A percentile compares a stretch with the other conserved stretches of the same genome.
Conservation (phyloP, 2,113 vertebrate species). For the Megaleporinus macrocephalus region DNA sequence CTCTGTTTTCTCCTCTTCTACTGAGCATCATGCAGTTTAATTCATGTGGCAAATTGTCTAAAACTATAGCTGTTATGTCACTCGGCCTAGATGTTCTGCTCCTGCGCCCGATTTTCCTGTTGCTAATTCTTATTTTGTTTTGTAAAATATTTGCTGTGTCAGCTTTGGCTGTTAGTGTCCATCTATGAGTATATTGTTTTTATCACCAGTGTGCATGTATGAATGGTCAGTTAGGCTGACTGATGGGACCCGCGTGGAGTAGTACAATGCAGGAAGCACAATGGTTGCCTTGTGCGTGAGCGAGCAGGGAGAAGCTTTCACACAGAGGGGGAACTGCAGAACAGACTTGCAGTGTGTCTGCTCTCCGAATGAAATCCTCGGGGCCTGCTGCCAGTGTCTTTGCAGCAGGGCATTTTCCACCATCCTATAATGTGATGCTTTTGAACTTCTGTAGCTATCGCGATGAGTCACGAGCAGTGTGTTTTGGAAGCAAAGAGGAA, state of each 20-base stretch:
- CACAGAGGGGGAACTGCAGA: conserved; percentile 50
- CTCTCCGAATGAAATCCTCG: conserved; percentile 53
- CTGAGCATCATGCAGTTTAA: background rate
- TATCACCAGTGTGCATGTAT: background rate
- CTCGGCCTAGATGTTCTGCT: background rate
- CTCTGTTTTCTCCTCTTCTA: background rate
- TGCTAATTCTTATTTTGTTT: background rate
- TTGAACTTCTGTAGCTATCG: conserved; percentile 52
- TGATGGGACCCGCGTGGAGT: conserved; percentile 52
- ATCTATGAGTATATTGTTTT: background rate
- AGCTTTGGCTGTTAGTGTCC: background rate
- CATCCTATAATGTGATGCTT: conserved; percentile 53
- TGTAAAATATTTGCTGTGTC: background rate
- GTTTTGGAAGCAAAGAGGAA: conserved; percentile 12
- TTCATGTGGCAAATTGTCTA: background rate
- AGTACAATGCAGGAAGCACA: conserved; percentile 65
- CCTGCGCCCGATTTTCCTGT: conserved; percentile 24
- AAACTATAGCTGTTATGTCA: background rate
- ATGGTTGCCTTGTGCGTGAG: conserved; percentile 65
- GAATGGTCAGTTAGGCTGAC: conserved; percentile 19
- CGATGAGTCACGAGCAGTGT: conserved; percentile 24
- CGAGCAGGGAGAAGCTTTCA: conserved; percentile 21
- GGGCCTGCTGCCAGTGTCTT: conserved; percentile 37
- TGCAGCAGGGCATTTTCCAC: conserved; percentile 45
- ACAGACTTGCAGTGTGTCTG: conserved; percentile 55